These are phyloP conservation scores for Trissoscelio sp. DNA, from an alignment of 2,888 invertebrate genomes.

Conservation along the genomic window DNA sequence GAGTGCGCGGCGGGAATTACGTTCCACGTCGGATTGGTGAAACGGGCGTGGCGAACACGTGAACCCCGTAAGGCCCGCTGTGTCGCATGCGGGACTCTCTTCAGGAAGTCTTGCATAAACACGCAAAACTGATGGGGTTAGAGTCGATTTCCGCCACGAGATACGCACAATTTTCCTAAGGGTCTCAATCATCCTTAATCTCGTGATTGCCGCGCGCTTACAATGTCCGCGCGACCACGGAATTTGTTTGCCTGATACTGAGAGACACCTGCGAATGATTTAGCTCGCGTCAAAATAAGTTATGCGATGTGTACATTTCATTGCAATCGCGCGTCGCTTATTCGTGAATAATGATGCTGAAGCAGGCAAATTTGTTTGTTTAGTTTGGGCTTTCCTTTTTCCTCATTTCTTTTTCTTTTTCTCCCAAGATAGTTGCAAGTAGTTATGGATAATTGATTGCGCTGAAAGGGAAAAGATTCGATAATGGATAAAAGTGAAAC, in stretches of 20 bases:
- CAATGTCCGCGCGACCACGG: not conserved
- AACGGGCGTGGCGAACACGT: not conserved
- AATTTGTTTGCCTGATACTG: slow-evolving; percentile 3
- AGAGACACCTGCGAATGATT: slow-evolving; percentile 36
- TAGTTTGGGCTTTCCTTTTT: not conserved
- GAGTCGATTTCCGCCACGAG: slow-evolving; percentile 19
- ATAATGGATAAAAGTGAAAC: slow-evolving; percentile 38
- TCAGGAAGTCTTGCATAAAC: not conserved
- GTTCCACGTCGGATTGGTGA: slow-evolving; percentile 3
- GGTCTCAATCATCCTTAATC: slow-evolving; percentile 37
- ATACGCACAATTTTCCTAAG: slow-evolving; percentile 10
- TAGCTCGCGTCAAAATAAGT: slow-evolving; percentile 30
- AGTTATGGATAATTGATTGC: slow-evolving; percentile 8
- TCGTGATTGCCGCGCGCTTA: not conserved
- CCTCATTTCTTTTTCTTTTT: no score
- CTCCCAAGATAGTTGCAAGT: not conserved
- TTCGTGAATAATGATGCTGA: not conserved
- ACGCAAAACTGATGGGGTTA: slow-evolving; percentile 31
- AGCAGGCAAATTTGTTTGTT: slow-evolving; percentile 25
- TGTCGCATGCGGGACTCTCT: slow-evolving; percentile 2
- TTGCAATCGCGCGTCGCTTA: slow-evolving; percentile 4
- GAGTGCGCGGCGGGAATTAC: slow-evolving; percentile 16
- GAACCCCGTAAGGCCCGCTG: not conserved
- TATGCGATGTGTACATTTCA: slow-evolving; percentile 10
- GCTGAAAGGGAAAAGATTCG: not conserved